Conservation (phyloP, 2,113 vertebrate species). For the Otus sunia region DNA sequence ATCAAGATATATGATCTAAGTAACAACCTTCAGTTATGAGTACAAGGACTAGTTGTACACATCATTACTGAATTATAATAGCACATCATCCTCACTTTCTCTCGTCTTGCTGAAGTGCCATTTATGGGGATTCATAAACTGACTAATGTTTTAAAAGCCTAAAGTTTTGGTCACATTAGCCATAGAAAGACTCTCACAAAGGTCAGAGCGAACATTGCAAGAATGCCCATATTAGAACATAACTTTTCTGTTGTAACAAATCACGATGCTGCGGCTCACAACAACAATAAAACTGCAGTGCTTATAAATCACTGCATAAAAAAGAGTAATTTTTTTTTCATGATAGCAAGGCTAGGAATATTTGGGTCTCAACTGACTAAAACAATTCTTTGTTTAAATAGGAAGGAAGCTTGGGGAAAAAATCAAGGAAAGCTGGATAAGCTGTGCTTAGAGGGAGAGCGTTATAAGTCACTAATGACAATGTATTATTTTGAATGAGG, state of each 20-base stretch:
- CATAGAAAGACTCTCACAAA: background rate
- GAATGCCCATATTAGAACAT: background rate
- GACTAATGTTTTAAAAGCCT: background rate
- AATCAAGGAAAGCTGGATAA: slow-evolving; percentile 13
- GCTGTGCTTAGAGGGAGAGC: background rate
- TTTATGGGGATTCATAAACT: background rate
- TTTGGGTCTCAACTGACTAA: background rate
- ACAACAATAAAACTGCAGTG: background rate
- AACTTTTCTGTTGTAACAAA: background rate
- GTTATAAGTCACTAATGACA: slow-evolving; percentile 31
- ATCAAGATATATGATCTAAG: background rate
- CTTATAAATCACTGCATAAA: background rate
- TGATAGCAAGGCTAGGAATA: background rate
- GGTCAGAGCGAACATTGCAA: background rate
- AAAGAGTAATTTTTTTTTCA: background rate
- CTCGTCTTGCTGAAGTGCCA: background rate
- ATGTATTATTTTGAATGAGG: slow-evolving; percentile 65
- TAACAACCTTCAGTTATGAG: background rate
- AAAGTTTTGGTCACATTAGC: background rate
- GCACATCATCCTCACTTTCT: background rate
- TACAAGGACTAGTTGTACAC: background rate
- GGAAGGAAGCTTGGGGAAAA: slow-evolving; percentile 44
- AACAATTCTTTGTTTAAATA: slow-evolving; percentile 52
- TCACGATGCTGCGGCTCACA: background rate
- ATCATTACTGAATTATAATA: background rate